Evolutionary conservation across 2,888 invertebrate genomes (phyloP).

Genomic region (Ommatoiulus sabulosus): DNA sequence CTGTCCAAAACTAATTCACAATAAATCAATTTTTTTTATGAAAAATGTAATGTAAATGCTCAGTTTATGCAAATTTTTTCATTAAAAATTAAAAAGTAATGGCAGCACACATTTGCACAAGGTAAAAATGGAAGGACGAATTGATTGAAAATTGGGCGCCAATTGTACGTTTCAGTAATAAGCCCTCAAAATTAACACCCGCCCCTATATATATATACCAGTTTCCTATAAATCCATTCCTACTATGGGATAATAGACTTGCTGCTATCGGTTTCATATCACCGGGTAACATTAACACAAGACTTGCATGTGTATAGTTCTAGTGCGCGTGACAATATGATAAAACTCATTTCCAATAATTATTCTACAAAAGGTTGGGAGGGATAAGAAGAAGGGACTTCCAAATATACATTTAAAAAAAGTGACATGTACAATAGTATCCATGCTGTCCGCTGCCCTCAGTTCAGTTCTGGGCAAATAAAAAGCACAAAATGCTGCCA

Average conservation of each 20-base stretch:
- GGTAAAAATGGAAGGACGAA: neutral
- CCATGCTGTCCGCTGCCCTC: neutral
- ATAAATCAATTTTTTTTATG: neutral
- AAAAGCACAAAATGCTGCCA: conserved; percentile 45
- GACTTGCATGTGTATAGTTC: neutral
- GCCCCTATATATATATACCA: neutral
- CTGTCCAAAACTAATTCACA: neutral
- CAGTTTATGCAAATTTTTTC: neutral
- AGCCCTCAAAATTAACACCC: neutral
- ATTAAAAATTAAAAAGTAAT: no score
- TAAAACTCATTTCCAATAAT: conserved; percentile 22
- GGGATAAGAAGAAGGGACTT: conserved; percentile 42
- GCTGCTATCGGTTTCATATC: conserved; percentile 3
- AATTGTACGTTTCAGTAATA: neutral
- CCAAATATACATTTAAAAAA: conserved; percentile 53
- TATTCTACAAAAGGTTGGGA: conserved; percentile 3
- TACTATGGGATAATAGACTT: neutral
- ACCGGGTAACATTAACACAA: neutral
- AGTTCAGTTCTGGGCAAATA: conserved; percentile 37
- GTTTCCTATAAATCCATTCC: neutral
- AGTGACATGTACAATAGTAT: conserved; percentile 52
- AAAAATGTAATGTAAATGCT: neutral
- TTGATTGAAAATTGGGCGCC: neutral
- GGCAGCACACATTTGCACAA: neutral
- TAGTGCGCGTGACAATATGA: neutral